Percentiles rank a stretch among this genome's conserved stretches.
These are phyloP conservation scores for Caranx melampygus DNA, from an alignment of 2,113 vertebrate species.

Conservation along the genomic window DNA sequence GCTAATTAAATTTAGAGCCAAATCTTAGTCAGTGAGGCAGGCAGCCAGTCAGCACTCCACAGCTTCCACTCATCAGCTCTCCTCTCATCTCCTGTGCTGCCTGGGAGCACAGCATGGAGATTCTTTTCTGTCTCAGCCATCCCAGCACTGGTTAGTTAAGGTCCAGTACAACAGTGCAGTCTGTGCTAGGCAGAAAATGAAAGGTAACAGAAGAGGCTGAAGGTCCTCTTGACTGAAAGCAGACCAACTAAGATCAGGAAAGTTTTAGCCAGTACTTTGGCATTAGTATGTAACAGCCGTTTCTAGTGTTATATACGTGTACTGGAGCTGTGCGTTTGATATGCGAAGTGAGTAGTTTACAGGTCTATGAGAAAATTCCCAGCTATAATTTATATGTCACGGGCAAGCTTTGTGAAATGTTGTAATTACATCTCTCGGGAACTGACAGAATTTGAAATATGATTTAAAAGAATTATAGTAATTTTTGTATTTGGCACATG, in stretches of 20 bases:
- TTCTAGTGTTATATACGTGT: background rate
- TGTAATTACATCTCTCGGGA: background rate
- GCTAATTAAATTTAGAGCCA: conserved; percentile 56
- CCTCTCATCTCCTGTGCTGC: conserved; percentile 32
- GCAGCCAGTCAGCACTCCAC: conserved; percentile 26
- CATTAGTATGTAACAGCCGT: background rate
- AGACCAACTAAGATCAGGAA: conserved; percentile 7
- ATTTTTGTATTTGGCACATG: background rate
- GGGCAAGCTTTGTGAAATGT: background rate
- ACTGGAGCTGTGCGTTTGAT: background rate
- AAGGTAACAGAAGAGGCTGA: conserved; percentile 8
- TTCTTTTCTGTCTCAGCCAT: conserved; percentile 31
- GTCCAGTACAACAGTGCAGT: conserved; percentile 37
- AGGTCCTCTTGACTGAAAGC: conserved; percentile 29
- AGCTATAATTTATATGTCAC: conserved; percentile 1
- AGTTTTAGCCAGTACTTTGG: background rate
- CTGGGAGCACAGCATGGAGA: conserved; percentile 22
- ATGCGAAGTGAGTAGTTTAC: background rate
- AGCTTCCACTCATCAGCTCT: conserved; percentile 42
- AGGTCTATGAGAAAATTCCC: background rate
- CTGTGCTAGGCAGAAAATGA: conserved; percentile 13
- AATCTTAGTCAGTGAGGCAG: conserved; percentile 37
- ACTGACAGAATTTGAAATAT: conserved; percentile 17
- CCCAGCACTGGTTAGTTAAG: conserved; percentile 19
- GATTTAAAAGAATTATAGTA: background rate